Percentiles rank a stretch among this genome's conserved stretches.
phyloP scores from a whole-genome alignment of 2,797 vertebrate species.

The Nyctibius grandis region DNA sequence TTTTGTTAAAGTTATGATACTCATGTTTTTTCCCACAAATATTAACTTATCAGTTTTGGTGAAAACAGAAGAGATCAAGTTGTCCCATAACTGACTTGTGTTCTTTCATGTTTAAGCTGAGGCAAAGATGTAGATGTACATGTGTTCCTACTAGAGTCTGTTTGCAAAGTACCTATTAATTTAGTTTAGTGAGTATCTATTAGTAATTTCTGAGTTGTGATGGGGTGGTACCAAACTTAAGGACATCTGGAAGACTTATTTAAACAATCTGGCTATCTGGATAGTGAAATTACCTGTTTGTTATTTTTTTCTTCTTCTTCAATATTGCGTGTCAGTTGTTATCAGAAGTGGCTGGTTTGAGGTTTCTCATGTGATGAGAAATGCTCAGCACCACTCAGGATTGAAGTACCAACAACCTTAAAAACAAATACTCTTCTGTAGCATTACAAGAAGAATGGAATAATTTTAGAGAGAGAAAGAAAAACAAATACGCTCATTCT shows the following conservation, averaged over 20 bases:
- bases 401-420: neutral
- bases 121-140: neutral
- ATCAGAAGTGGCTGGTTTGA: neutral
- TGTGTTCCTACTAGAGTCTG: neutral
- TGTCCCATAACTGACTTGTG: neutral
- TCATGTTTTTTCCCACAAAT: neutral
- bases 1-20: neutral
- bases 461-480: neutral
- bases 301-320: neutral
- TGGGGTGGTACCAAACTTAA: neutral
- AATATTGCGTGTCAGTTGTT: neutral
- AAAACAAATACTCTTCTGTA: neutral
- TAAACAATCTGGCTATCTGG: neutral
- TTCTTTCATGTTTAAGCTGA: neutral
- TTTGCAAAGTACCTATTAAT: neutral
- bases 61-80: neutral
- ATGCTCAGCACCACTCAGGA: neutral
- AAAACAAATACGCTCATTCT: neutral
- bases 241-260: neutral
- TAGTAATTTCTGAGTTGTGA: neutral
- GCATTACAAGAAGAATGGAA: neutral
- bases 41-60: neutral
- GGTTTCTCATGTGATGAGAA: neutral
- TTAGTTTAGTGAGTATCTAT: neutral
- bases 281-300: neutral